Conservation (phyloP, 2,797 vertebrate species). For the Epinephelus awoara region DNA sequence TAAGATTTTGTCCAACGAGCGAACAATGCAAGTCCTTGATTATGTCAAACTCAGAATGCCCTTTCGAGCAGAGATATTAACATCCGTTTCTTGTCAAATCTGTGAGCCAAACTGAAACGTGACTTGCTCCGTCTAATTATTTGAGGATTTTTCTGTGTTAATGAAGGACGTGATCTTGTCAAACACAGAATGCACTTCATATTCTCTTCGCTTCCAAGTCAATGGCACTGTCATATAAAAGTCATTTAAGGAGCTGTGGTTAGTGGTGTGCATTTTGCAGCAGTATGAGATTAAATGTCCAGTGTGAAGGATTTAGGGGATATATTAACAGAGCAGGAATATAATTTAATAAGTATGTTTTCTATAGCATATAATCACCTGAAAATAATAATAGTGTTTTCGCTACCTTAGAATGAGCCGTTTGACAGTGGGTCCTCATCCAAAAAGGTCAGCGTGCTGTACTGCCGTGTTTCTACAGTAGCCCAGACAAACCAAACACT, state of each 20-base stretch:
- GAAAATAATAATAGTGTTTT: too few species aligned
- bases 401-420: too few species aligned
- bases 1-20: slow-evolving; percentile 31
- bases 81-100: slow-evolving; percentile 24
- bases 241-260: slow-evolving; percentile 6
- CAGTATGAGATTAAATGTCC: not conserved
- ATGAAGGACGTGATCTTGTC: slow-evolving; percentile 33
- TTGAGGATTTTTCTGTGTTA: not conserved
- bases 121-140: not conserved
- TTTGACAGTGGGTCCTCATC: too few species aligned
- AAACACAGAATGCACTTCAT: slow-evolving; percentile 21
- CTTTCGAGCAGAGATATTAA: slow-evolving; percentile 37
- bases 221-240: not conserved
- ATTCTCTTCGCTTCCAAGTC: slow-evolving; percentile 5
- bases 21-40: slow-evolving; percentile 43
- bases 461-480: too few species aligned
- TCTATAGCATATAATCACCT: too few species aligned
- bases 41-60: slow-evolving; percentile 31
- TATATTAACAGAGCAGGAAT: too few species aligned
- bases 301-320: too few species aligned
- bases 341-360: too few species aligned
- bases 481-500: too few species aligned
- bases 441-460: too few species aligned
- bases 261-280: slow-evolving; percentile 9
- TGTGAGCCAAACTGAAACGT: slow-evolving; percentile 17